phyloP scores from a whole-genome alignment of 1,140 invertebrate genomes.

The Conopomorpha cramerella region DNA sequence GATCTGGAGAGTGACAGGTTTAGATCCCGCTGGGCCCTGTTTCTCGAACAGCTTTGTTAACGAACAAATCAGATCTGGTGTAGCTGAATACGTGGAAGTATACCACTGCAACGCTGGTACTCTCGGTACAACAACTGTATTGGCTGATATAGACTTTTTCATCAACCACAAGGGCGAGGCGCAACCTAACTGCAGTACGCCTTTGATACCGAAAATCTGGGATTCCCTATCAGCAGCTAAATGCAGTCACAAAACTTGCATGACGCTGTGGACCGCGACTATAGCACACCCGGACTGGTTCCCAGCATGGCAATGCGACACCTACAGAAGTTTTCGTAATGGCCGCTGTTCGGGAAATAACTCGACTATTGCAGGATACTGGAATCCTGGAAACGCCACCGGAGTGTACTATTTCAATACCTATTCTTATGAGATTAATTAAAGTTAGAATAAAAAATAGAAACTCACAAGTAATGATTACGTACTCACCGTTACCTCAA shows the following conservation, averaged over 20 bases:
- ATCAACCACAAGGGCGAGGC: slow-evolving; percentile 72
- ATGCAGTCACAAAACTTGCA: slow-evolving; percentile 69
- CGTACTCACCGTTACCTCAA: too few relatives aligned
- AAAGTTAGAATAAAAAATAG: too few relatives aligned
- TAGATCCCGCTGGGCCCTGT: slow-evolving; percentile 74
- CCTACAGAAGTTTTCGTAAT: slow-evolving; percentile 30
- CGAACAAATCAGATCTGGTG: slow-evolving; percentile 61
- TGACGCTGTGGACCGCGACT: slow-evolving; percentile 67
- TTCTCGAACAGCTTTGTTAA: slow-evolving; percentile 62
- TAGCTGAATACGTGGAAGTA: slow-evolving; percentile 71
- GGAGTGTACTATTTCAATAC: slow-evolving; percentile 42
- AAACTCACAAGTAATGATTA: too few relatives aligned
- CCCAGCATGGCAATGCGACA: slow-evolving; percentile 32
- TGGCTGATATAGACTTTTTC: slow-evolving; percentile 79
- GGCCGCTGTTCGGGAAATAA: slow-evolving; percentile 29
- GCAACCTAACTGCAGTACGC: slow-evolving; percentile 56
- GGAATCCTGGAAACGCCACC: slow-evolving; percentile 43
- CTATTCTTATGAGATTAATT: slow-evolving; percentile 21
- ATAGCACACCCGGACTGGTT: slow-evolving; percentile 48
- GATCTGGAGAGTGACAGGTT: slow-evolving; percentile 64
- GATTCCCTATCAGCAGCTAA: slow-evolving; percentile 47
- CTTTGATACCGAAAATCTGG: slow-evolving; percentile 47
- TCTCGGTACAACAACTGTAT: slow-evolving; percentile 65
- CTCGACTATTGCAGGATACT: slow-evolving; percentile 36
- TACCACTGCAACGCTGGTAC: slow-evolving; percentile 78